Evolutionary conservation across 2,797 vertebrate genomes (phyloP), one percentile per base, ranked within the genome.

Genomic region (Mallotus villosus): DNA sequence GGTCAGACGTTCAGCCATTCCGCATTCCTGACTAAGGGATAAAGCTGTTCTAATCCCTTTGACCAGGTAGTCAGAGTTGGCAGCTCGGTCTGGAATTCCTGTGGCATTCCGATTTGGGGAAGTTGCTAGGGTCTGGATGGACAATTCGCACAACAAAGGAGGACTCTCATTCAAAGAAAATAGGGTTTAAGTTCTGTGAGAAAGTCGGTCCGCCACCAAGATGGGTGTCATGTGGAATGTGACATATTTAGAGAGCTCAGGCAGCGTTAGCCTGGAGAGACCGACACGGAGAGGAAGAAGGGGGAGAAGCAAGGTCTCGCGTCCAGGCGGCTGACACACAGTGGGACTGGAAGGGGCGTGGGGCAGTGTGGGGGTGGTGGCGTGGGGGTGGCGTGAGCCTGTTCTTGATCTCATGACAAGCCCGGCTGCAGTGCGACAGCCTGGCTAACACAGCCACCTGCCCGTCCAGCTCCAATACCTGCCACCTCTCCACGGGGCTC

Each of bases 21-120:
- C 87, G 91, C 92, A 95, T 95, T 93, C 93, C 94, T 94, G 93
- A 92, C 91, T 91, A 89, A 85, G 87, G 93, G 92, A 94, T 94
- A 94, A 94, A 95, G 93, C 92, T 89, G 83, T 78, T 81, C 88
- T 95, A 95, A 96, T 96, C 95, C 93, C 89, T 89, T 94, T 92
- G 93, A 94, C 92, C 90, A 92, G 93, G 93, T 94, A 94, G 92
- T 88, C 79, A 9, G 83, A 92, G 90, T 90, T 92, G 80, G 89
- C 92, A 91, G 92, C 88, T 89, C 88, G 89, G 91, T 88, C 89
- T 88, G 86, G 91, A 93, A 92, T 96, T 94, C 92, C 92, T 93
- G 84, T 79, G 84, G 93, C 95, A 96, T 93, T 92, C 94, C 90
- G 82, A 85, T 93, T 95, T 92, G 86, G 92, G 92, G 87, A 80